phyloP scores from a whole-genome alignment of 2,797 vertebrate species.

The Vultur gryphus region DNA sequence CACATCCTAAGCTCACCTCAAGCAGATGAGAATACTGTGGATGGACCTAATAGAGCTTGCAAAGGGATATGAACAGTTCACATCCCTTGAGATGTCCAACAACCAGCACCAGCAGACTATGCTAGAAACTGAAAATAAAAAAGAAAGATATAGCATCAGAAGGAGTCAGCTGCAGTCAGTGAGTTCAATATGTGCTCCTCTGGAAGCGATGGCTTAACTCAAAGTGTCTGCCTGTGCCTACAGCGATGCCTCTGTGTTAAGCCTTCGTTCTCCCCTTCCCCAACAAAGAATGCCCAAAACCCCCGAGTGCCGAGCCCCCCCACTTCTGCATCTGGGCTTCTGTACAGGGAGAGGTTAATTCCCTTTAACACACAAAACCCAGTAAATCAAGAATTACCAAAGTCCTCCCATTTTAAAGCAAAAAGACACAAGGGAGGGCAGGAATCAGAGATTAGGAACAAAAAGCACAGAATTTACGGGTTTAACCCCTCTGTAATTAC shows the following conservation, averaged over 20 bases:
- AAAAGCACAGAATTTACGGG: not conserved
- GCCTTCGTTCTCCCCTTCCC: not conserved
- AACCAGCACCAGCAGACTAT: not conserved
- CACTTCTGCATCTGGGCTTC: not conserved
- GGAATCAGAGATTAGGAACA: not conserved
- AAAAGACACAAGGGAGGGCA: not conserved
- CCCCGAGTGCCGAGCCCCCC: accelerated
- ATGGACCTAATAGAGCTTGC: not conserved
- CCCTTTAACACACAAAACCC: not conserved
- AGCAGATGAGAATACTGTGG: not conserved
- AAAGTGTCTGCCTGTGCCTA: not conserved
- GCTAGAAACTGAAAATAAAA: not conserved
- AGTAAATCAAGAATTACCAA: not conserved
- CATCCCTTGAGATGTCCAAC: not conserved
- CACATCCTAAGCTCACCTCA: not conserved
- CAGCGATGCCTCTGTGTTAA: not conserved
- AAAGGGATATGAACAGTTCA: not conserved
- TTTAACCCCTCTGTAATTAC: not conserved
- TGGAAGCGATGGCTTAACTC: not conserved
- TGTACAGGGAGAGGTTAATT: not conserved
- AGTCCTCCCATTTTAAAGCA: not conserved
- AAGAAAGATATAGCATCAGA: not conserved
- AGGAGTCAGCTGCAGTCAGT: not conserved
- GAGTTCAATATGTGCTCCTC: not conserved
- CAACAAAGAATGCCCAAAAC: not conserved